A percentile compares a stretch with the other conserved stretches of the same genome.
Conservation (phyloP, 2,888 invertebrate species). For the Acrobasis consociella region DNA sequence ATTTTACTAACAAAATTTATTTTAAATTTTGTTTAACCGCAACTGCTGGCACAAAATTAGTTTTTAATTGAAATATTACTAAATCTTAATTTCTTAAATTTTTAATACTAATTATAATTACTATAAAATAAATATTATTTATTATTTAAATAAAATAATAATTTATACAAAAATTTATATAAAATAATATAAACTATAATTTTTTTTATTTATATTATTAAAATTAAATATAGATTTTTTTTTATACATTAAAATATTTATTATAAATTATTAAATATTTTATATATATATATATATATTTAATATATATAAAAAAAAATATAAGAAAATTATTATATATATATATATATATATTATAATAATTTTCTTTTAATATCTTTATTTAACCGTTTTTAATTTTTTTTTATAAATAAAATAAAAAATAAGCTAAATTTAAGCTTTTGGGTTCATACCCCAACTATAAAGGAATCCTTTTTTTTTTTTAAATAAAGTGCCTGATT, state of each 20-base stretch:
- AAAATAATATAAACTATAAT: constrained; percentile 80
- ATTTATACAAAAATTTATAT: constrained; percentile 77
- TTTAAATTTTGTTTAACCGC: constrained; percentile 86
- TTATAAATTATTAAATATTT: constrained; percentile 35
- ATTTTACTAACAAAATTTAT: constrained; percentile 73
- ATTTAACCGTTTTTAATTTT: constrained; percentile 41
- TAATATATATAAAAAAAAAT: too few species aligned
- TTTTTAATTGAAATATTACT: constrained; percentile 82
- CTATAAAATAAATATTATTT: constrained; percentile 45
- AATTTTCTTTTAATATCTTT: constrained; percentile 30
- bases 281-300: constrained; percentile 23
- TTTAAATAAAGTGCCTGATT: constrained; percentile 77
- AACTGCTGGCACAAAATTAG: constrained; percentile 87
- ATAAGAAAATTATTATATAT: too few species aligned
- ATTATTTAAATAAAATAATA: constrained; percentile 66
- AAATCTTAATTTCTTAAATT: constrained; percentile 84
- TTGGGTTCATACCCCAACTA: constrained; percentile 85
- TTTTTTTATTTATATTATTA: constrained; percentile 58
- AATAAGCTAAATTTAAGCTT: constrained; percentile 83
- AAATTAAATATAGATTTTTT: constrained; percentile 55
- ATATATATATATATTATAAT: constrained; percentile 32
- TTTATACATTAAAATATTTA: constrained; percentile 43
- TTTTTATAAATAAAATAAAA: constrained; percentile 50
- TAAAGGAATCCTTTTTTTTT: constrained; percentile 72
- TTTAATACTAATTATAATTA: constrained; percentile 82